These are phyloP conservation scores for Agriopis marginaria DNA, from an alignment of 2,888 invertebrate species.

Conservation along the genomic window DNA sequence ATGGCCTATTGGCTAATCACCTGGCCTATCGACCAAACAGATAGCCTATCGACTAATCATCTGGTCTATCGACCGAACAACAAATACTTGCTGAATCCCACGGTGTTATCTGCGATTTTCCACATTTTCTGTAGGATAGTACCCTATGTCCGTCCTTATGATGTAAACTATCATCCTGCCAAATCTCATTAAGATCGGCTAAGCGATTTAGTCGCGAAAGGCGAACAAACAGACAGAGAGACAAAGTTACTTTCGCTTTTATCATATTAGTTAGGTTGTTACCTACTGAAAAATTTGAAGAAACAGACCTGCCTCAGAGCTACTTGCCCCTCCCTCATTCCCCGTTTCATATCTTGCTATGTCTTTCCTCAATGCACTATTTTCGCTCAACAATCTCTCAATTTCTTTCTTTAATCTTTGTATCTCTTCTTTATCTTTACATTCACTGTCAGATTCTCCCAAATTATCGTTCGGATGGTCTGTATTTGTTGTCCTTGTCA, in stretches of 20 bases:
- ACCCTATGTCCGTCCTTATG: too few relatives aligned
- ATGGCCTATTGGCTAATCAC: too few relatives aligned
- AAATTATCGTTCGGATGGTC: conserved; percentile 32
- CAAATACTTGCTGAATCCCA: too few relatives aligned
- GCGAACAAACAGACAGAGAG: not conserved
- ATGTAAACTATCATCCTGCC: too few relatives aligned
- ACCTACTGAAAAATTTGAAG: conserved; percentile 10
- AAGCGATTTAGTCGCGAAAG: too few relatives aligned
- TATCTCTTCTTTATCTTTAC: conserved; percentile 49
- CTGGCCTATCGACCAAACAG: too few relatives aligned
- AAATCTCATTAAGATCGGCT: too few relatives aligned
- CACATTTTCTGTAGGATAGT: too few relatives aligned
- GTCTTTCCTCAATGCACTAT: conserved; percentile 65
- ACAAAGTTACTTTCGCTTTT: too few relatives aligned
- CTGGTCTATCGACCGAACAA: too few relatives aligned
- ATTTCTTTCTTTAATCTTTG: conserved; percentile 59
- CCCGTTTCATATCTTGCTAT: conserved; percentile 56
- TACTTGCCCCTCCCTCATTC: conserved; percentile 52
- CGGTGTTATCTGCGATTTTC: too few relatives aligned
- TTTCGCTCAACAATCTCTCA: conserved; percentile 62
- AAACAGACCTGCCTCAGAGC: conserved; percentile 38
- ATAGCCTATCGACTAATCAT: too few relatives aligned
- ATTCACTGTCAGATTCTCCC: conserved; percentile 40
- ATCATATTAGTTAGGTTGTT: not conserved
- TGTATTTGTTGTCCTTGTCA: conserved; percentile 42